These are phyloP conservation scores for Agrochola lychnidis DNA, from an alignment of 2,888 invertebrate species.

Conservation along the genomic window DNA sequence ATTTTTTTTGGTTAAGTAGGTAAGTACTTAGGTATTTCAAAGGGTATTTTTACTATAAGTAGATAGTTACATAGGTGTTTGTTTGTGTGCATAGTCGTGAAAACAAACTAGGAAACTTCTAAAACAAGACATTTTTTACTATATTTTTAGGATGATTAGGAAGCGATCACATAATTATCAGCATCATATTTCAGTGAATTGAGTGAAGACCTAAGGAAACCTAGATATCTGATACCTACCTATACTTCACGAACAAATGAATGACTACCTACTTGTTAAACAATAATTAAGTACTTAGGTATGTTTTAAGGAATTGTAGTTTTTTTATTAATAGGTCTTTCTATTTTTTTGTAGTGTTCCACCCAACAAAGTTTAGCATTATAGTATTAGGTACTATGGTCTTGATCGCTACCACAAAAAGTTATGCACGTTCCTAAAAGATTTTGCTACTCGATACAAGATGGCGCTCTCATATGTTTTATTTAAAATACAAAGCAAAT, in stretches of 20 bases:
- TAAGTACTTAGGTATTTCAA: neutral
- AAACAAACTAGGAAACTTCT: slow-evolving; percentile 3
- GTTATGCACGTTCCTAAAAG: neutral
- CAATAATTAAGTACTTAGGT: neutral
- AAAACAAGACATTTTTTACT: neutral
- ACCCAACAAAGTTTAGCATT: neutral
- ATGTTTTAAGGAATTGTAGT: neutral
- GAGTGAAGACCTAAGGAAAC: neutral
- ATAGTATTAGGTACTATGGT: neutral
- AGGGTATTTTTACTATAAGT: neutral
- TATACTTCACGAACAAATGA: neutral
- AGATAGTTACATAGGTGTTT: neutral
- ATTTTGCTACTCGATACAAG: slow-evolving; percentile 74
- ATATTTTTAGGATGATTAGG: neutral
- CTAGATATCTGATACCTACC: neutral
- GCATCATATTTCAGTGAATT: neutral
- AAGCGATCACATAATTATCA: neutral
- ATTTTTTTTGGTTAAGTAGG: neutral
- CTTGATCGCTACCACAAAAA: neutral
- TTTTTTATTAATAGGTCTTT: neutral
- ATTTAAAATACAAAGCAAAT: neutral
- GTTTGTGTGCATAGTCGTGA: too few species aligned
- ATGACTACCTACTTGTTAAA: neutral
- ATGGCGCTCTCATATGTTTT: slow-evolving; percentile 63
- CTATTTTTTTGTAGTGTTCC: neutral